Evolutionary conservation across 1,140 invertebrate species (phyloP), one percentile per base, ranked within the genome.

Genomic region (Atta colombica): DNA sequence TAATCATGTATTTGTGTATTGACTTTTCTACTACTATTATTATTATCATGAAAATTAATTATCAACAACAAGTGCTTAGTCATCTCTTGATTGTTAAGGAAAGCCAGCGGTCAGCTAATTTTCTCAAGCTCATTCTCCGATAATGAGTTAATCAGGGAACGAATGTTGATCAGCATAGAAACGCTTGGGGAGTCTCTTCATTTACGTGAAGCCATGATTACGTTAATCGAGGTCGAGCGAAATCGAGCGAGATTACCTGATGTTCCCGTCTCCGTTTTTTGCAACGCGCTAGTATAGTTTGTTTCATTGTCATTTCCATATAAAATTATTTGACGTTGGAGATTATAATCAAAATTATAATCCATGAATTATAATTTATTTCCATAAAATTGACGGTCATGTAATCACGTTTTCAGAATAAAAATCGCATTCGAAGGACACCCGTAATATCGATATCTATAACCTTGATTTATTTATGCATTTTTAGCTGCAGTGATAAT

Each of bases 91-190:
- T 55, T 60, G 25, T 21, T 25, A 35, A 39, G 16, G 14, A 28
- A 61, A 25, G 5, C 16, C 14, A 69, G 14, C 53, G 6, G 12
- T 6, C 77, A 21, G 16, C 14, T 58, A 58, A 45, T 58, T 81
- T 51, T 25, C 10, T 0, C n/a, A 8, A 58, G 2, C 21, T 81
- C 66, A 10, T 58, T 71, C 35, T 35, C 35, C 68, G 14, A n/a
- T 74, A 82, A 60, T 72, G 78, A 84, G 25, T 63, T 75, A 75
- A 74, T 75, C 69, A 28, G 14, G 3, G 14, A 31, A 68, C 63
- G 63, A 31, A 74, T 49, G 18, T 3, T 72, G 18, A 82, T 82
- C 53, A 61, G 68, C 53, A 16, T 60, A 58, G 35, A 58, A 71
- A 72, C 66, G 35, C 39, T 71, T 18, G n/a, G 51, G 10, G 7